Evolutionary conservation across 2,888 invertebrate species (phyloP).

Genomic region (Monoplex corrugatus): DNA sequence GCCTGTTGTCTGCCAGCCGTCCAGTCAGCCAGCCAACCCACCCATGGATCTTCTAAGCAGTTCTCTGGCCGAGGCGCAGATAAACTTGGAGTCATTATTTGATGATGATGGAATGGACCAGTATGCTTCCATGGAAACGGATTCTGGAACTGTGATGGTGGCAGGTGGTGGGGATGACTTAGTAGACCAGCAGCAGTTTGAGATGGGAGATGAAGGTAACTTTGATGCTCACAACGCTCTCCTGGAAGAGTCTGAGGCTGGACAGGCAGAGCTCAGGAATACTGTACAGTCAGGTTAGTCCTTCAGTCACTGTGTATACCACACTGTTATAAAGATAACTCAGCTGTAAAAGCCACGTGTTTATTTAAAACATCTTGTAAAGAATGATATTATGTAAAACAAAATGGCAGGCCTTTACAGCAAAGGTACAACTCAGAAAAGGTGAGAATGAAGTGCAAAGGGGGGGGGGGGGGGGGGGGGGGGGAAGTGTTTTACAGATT

Average conservation of each 20-base stretch:
- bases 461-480: no score
- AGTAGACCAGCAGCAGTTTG: slow-evolving; percentile 4
- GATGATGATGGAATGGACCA: slow-evolving; percentile 58
- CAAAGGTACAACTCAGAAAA: no score
- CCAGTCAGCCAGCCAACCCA: slow-evolving; percentile 38
- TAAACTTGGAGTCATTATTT: slow-evolving; percentile 78
- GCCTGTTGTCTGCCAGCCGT: slow-evolving; percentile 11
- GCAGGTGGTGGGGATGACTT: slow-evolving; percentile 13
- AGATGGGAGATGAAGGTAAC: slow-evolving; percentile 18
- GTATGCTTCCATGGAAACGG: slow-evolving; percentile 10
- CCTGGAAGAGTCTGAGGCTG: slow-evolving; percentile 37
- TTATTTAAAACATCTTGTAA: no score
- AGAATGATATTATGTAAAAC: no score
- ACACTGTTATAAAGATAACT: no score
- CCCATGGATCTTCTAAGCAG: slow-evolving; percentile 73
- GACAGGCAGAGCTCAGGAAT: neutral
- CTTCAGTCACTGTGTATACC: no score
- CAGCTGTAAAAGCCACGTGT: no score
- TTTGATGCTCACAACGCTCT: slow-evolving; percentile 38
- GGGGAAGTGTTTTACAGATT: no score
- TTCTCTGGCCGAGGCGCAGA: slow-evolving; percentile 78
- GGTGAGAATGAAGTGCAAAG: no score
- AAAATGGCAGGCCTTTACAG: no score
- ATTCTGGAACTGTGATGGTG: slow-evolving; percentile 35
- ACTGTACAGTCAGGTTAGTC: slow-evolving; percentile 27